These are phyloP conservation scores for Cyrtodaria siliqua DNA, from an alignment of 2,888 invertebrate species.

Conservation along the genomic window DNA sequence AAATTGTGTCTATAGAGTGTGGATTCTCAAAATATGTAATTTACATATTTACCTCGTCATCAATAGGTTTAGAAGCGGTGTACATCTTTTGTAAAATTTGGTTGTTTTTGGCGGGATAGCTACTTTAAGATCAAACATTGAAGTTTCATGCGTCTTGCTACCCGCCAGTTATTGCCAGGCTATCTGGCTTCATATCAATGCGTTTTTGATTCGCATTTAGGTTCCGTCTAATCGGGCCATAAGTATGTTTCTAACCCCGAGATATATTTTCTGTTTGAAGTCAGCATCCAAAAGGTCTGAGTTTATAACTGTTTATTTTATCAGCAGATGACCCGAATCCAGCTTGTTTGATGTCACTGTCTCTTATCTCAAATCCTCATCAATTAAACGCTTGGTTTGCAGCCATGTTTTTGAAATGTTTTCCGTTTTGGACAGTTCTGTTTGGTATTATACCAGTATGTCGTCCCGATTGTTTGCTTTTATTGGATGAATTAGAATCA, in stretches of 20 bases:
- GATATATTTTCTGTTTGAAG: neutral
- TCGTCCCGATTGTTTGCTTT: neutral
- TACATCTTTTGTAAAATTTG: too few species aligned
- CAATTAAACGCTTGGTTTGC: conserved; percentile 51
- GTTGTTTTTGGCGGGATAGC: too few species aligned
- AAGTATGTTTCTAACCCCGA: conserved; percentile 1
- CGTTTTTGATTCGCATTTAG: conserved; percentile 10
- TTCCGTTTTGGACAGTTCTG: neutral
- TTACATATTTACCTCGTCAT: too few species aligned
- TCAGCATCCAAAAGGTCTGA: conserved; percentile 3
- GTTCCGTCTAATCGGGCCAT: conserved; percentile 7
- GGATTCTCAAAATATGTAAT: too few species aligned
- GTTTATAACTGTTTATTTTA: conserved; percentile 51
- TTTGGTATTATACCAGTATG: neutral
- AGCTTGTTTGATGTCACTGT: conserved; percentile 33
- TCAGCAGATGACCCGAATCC: conserved; percentile 32
- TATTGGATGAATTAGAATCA: neutral
- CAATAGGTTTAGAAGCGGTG: too few species aligned
- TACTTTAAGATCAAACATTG: too few species aligned
- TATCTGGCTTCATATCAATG: conserved; percentile 11
- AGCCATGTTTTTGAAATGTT: conserved; percentile 17
- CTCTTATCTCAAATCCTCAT: conserved; percentile 22
- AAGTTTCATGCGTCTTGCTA: too few species aligned
- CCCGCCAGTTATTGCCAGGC: too few species aligned
- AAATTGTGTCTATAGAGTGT: too few species aligned